Conservation (phyloP, 2,888 invertebrate genomes). For the Philereme transversata region DNA sequence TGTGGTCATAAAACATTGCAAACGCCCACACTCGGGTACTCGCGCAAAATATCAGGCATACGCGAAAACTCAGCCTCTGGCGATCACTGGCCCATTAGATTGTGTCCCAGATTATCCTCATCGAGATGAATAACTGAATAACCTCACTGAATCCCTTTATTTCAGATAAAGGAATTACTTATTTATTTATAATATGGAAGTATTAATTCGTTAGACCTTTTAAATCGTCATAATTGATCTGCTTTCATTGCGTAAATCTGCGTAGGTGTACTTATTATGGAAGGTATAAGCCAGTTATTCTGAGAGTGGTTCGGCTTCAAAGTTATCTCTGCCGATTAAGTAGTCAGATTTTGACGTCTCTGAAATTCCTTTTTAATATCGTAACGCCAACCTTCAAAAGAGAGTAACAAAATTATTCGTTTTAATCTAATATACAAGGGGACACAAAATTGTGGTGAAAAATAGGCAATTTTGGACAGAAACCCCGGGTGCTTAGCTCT, state of each 20-base stretch:
- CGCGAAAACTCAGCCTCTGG: constrained; percentile 17
- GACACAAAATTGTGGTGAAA: constrained; percentile 23
- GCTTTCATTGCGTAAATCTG: constrained; percentile 28
- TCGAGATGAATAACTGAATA: constrained; percentile 42
- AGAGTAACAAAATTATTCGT: constrained; percentile 13
- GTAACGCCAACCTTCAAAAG: constrained; percentile 5
- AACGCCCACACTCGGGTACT: constrained; percentile 46
- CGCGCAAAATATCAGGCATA: constrained; percentile 32
- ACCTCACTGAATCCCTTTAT: constrained; percentile 36
- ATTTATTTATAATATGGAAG: constrained; percentile 34
- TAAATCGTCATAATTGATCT: constrained; percentile 32
- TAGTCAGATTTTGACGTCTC: constrained; percentile 13
- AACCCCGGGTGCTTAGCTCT: constrained; percentile 42
- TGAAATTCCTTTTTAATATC: constrained; percentile 14
- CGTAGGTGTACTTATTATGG: constrained; percentile 25
- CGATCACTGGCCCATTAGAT: constrained; percentile 35
- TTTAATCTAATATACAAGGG: constrained; percentile 18
- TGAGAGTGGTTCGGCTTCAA: constrained; percentile 20
- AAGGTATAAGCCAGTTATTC: constrained; percentile 25
- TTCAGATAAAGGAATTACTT: constrained; percentile 39
- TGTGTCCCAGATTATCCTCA: constrained; percentile 30
- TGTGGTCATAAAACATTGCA: constrained; percentile 62
- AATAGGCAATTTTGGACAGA: constrained; percentile 29
- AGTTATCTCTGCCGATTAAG: constrained; percentile 22
- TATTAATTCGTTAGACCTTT: constrained; percentile 32